These are phyloP conservation scores for Sebastes goodei DNA, from an alignment of 2,797 vertebrate genomes.

Conservation along the genomic window DNA sequence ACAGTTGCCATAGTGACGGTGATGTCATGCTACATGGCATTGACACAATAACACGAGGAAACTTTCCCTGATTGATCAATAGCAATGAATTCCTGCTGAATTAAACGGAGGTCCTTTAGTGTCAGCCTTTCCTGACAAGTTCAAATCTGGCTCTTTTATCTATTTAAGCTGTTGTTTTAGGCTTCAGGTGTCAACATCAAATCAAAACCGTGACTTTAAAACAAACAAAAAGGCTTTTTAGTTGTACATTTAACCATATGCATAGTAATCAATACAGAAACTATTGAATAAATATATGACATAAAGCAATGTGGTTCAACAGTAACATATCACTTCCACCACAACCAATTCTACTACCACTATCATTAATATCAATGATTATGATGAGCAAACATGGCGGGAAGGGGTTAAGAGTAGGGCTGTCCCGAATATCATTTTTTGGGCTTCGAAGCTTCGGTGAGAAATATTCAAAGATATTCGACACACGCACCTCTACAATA, in stretches of 20 bases:
- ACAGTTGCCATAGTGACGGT: constrained; percentile 57
- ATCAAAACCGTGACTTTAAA: constrained; percentile 17
- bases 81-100: constrained; percentile 40
- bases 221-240: constrained; percentile 39
- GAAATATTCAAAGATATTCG: too few relatives aligned
- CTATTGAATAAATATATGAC: constrained; percentile 64
- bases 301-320: constrained; percentile 68
- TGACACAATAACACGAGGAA: constrained; percentile 42
- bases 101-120: constrained; percentile 26
- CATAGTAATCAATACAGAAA: constrained; percentile 79
- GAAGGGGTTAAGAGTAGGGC: background rate
- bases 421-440: too few relatives aligned
- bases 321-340: constrained; percentile 64
- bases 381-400: constrained; percentile 61
- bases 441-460: too few relatives aligned
- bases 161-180: constrained; percentile 15
- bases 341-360: constrained; percentile 68
- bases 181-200: constrained; percentile 31
- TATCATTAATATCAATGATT: constrained; percentile 67
- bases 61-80: constrained; percentile 61
- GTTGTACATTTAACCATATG: constrained; percentile 75
- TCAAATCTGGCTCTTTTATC: background rate
- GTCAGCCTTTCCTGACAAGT: background rate
- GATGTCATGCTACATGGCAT: constrained; percentile 71
- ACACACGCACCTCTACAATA: too few relatives aligned